Conservation (phyloP, 2,888 invertebrate genomes). For the Herminia tarsipennalis region DNA sequence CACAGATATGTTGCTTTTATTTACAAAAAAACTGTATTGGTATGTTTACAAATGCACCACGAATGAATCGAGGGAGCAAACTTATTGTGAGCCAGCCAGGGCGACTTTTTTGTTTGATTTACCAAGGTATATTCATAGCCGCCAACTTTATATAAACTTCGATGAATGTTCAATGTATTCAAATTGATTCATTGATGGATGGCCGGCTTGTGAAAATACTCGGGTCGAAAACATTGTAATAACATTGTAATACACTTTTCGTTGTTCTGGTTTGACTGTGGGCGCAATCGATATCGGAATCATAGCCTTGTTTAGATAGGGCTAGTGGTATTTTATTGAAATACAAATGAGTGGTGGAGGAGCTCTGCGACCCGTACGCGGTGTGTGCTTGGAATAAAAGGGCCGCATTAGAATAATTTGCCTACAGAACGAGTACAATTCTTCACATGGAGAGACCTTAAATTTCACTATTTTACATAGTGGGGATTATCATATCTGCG, state of each 20-base stretch:
- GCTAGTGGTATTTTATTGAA: slow-evolving; percentile 82
- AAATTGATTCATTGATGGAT: slow-evolving; percentile 77
- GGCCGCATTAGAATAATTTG: slow-evolving; percentile 85
- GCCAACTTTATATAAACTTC: slow-evolving; percentile 68
- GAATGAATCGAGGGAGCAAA: slow-evolving; percentile 49
- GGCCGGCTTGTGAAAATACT: slow-evolving; percentile 65
- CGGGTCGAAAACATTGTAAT: slow-evolving; percentile 61
- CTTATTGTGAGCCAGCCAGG: slow-evolving; percentile 51
- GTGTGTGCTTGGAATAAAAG: slow-evolving; percentile 84
- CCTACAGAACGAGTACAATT: slow-evolving; percentile 80
- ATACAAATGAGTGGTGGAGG: slow-evolving; percentile 80
- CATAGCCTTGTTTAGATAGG: slow-evolving; percentile 81
- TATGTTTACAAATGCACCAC: slow-evolving; percentile 54
- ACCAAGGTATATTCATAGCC: slow-evolving; percentile 56
- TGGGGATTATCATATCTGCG: slow-evolving; percentile 84
- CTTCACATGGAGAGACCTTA: slow-evolving; percentile 85
- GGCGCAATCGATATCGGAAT: slow-evolving; percentile 58
- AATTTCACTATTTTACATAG: slow-evolving; percentile 86
- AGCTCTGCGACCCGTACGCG: slow-evolving; percentile 66
- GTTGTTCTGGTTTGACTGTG: slow-evolving; percentile 39
- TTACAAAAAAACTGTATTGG: slow-evolving; percentile 63
- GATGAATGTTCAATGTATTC: slow-evolving; percentile 73
- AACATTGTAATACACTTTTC: slow-evolving; percentile 58
- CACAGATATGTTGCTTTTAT: slow-evolving; percentile 65
- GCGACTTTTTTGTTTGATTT: slow-evolving; percentile 61